Conservation (phyloP, 1,140 invertebrate genomes). For the Helicorthomorpha holstii region DNA sequence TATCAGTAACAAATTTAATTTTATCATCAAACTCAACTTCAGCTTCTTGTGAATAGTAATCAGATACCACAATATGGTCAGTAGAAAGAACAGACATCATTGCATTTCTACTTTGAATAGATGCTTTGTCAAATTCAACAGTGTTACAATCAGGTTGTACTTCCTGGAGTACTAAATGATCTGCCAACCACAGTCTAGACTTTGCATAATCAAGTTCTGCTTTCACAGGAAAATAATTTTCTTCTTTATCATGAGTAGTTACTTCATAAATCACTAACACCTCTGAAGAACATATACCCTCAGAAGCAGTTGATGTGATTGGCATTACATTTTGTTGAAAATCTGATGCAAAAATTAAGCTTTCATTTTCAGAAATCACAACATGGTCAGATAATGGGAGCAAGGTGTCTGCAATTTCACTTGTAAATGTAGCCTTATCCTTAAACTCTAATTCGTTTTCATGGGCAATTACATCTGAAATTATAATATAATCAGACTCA, state of each 20-base stretch:
- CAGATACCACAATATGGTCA: constrained; percentile 27
- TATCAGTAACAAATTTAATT: constrained; percentile 18
- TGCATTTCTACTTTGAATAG: too few species aligned
- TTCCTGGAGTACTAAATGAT: not conserved
- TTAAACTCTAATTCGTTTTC: constrained; percentile 20
- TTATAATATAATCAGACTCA: too few species aligned
- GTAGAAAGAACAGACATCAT: too few species aligned
- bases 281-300: constrained; percentile 13
- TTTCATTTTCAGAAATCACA: too few species aligned
- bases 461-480: constrained; percentile 4
- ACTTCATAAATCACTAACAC: constrained; percentile 30
- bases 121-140: not conserved
- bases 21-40: constrained; percentile 19
- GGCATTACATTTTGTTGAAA: too few species aligned
- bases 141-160: constrained; percentile 13
- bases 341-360: too few species aligned
- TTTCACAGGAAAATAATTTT: not conserved
- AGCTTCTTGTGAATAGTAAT: constrained; percentile 18
- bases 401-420: too few species aligned
- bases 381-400: too few species aligned
- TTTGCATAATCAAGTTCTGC: not conserved
- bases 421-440: too few species aligned
- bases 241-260: constrained; percentile 28
- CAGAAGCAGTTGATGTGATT: constrained; percentile 12
- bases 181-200: not conserved